Evolutionary conservation across 2,113 vertebrate species (phyloP), one percentile per base, ranked within the genome.

Genomic region (Colaptes auratus): DNA sequence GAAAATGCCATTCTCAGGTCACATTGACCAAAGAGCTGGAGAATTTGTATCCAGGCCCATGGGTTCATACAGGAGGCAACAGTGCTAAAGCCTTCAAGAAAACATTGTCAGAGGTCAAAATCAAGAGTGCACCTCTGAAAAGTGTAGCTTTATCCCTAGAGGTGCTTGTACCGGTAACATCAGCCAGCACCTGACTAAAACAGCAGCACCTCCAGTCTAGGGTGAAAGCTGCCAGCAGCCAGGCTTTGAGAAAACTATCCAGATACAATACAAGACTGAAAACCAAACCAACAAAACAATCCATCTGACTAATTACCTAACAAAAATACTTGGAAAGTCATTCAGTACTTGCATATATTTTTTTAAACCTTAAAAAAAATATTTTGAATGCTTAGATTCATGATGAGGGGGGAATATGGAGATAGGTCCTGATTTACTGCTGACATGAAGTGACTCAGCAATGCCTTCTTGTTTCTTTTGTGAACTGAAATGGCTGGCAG

Each of bases 1-100:
- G 55, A 89, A 95, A 94, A 91, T 31, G 7, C 31, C 55, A 2
- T 87, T 82, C 59, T 90, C n/a, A 42, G 63, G 78, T 50, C 21
- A 19, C 58, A n/a, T 4, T 63, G 36, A 59, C 6, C 2, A 46
- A 82, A 79, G 53, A 93, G 76, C 30, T 30, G 12, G 17, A 74
- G 33, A 87, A 82, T 69, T 94, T 85, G 24, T 67, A 82, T 73
- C 33, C 46, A 67, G 20, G 56, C 46, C 63, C 44, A 20, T 20
- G 85, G 27, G 64, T 63, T 87, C 24, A 73, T 14, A 50, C 15
- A 91, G 39, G 76, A 61, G 89, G 4, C 16, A 74, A 12, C 3
- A 15, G 30, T 82, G 58, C 15, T 61, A 93, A 88, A 88, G 12
- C 15, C 25, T 86, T 42, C 28, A 59, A 66, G 48, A 14, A 28